Evolutionary conservation across 2,113 vertebrate species (phyloP).

Genomic region (Xyliphius kryptos): DNA sequence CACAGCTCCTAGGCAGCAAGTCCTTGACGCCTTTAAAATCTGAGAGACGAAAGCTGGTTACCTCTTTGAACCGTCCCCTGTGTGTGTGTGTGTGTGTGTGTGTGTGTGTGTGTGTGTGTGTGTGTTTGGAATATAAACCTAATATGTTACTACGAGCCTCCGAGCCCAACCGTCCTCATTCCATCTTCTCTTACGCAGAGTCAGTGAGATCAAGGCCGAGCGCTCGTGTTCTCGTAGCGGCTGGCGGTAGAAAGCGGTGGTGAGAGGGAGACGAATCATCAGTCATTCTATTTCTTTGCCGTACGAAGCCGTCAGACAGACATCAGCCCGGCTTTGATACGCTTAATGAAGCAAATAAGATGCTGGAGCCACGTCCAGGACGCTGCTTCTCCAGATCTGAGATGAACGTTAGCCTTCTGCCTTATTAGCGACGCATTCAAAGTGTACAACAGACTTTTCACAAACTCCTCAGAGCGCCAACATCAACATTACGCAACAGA

Average conservation of each 20-base stretch:
- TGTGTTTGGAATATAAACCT: not conserved
- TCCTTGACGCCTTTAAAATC: not conserved
- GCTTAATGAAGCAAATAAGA: no score
- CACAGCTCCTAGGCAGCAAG: not conserved
- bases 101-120: not conserved
- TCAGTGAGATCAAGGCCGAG: conserved; percentile 38
- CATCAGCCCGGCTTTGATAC: not conserved
- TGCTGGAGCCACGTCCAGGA: not conserved
- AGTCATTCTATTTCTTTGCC: not conserved
- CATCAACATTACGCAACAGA: no score
- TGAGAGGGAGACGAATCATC: not conserved
- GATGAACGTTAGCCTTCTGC: no score
- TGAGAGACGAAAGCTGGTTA: conserved; percentile 3
- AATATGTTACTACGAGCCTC: conserved; percentile 1
- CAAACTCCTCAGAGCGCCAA: no score
- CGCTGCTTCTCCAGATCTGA: no score
- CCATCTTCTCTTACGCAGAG: conserved; percentile 21
- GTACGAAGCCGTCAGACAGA: not conserved
- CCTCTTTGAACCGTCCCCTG: not conserved
- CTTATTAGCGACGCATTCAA: no score
- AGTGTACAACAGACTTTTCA: no score
- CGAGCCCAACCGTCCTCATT: conserved; percentile 5
- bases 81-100: conserved; percentile 14
- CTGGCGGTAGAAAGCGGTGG: no score
- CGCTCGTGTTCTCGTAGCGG: no score